Conservation (phyloP, 2,888 invertebrate species). For the Drosophila suboccidentalis region DNA sequence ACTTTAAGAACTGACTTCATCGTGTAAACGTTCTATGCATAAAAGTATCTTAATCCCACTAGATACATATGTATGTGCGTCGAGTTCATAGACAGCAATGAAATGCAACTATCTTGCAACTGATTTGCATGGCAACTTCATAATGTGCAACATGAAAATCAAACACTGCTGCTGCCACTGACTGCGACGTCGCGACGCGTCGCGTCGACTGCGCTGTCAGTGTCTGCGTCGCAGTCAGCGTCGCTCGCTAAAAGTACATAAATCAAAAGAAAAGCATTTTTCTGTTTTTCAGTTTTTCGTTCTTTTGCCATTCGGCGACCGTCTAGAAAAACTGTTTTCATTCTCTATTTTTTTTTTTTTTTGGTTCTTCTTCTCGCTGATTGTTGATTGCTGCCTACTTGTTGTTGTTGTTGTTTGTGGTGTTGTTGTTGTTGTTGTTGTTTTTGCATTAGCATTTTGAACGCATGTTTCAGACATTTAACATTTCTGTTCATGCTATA, state of each 20-base stretch:
- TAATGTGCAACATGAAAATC: neutral
- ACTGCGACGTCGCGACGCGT: slow-evolving; percentile 3
- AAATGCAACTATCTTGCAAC: neutral
- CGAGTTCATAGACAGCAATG: neutral
- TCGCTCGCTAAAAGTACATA: slow-evolving; percentile 69
- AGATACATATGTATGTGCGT: neutral
- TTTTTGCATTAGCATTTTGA: slow-evolving; percentile 74
- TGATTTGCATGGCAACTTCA: slow-evolving; percentile 1
- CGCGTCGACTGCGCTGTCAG: slow-evolving; percentile 5
- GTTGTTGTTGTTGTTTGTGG: slow-evolving; percentile 33
- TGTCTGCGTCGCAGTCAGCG: slow-evolving; percentile 29
- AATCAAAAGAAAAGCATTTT: slow-evolving; percentile 76
- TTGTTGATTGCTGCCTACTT: slow-evolving; percentile 54
- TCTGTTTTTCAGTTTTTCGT: slow-evolving; percentile 59
- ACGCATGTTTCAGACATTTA: slow-evolving; percentile 80
- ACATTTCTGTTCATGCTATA: slow-evolving; percentile 69
- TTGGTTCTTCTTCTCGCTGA: slow-evolving; percentile 18
- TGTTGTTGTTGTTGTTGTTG: slow-evolving; percentile 35
- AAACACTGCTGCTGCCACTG: slow-evolving; percentile 13
- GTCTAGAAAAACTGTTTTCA: slow-evolving; percentile 48
- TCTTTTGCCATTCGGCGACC: slow-evolving; percentile 43
- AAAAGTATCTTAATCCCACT: neutral
- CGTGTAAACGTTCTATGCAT: neutral
- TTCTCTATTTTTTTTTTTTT: slow-evolving; percentile 16
- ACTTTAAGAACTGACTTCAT: neutral